Evolutionary conservation across 2,113 vertebrate species (phyloP).

Genomic region (Monarcha castaneiventris): DNA sequence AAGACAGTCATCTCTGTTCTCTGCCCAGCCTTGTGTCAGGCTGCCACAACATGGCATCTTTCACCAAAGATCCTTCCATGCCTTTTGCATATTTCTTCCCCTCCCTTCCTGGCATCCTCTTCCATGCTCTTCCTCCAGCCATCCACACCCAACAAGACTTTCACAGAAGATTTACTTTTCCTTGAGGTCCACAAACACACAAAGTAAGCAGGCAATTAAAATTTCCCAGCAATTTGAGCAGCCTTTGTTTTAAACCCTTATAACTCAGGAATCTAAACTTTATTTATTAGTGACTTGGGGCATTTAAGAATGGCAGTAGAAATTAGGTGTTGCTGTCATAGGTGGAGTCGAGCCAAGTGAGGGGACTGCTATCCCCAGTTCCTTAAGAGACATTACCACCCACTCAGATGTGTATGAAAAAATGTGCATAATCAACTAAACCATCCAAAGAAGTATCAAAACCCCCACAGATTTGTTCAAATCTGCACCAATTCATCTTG

Average conservation of each 20-base stretch:
- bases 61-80: not conserved
- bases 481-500: not conserved
- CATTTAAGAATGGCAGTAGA: not conserved
- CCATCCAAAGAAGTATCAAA: not conserved
- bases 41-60: not conserved
- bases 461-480: not conserved
- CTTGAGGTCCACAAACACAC: not conserved
- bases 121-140: not conserved
- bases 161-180: not conserved
- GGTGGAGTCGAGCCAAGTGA: not conserved
- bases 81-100: not conserved
- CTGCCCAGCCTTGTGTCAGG: not conserved
- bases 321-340: not conserved
- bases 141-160: slow-evolving; percentile 21
- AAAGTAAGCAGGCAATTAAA: not conserved
- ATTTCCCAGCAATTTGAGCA: not conserved
- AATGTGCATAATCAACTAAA: not conserved
- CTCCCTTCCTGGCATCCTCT: not conserved
- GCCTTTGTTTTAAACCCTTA: not conserved
- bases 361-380: not conserved
- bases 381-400: not conserved
- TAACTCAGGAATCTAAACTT: not conserved
- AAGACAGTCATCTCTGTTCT: not conserved
- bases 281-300: not conserved
- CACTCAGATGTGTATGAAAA: not conserved